Conservation (phyloP, 1,140 invertebrate species). For the Zaprionus camerounensis region DNA sequence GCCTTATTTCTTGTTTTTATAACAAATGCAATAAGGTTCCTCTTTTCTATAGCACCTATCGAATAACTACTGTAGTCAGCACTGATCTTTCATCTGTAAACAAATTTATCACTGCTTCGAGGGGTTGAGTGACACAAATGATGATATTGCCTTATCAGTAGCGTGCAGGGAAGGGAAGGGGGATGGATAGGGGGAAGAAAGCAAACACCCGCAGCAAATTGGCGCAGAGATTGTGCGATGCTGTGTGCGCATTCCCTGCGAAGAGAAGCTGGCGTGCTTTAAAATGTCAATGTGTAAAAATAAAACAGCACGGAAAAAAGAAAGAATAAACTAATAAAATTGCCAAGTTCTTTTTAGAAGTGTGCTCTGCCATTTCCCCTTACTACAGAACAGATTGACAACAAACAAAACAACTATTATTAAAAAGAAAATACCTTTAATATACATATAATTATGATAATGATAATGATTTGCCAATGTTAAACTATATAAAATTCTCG, state of each 20-base stretch:
- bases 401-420: constrained; percentile 1
- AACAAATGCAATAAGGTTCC: background rate
- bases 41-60: background rate
- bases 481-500: constrained; percentile 29
- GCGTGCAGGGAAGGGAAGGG: background rate
- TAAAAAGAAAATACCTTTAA: background rate
- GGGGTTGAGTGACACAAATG: background rate
- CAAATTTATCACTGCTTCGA: background rate
- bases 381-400: constrained; percentile 22
- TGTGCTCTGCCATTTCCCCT: constrained; percentile 44
- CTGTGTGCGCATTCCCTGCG: background rate
- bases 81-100: background rate
- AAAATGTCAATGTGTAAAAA: constrained; percentile 76
- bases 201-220: constrained; percentile 1
- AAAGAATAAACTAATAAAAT: constrained; percentile 32
- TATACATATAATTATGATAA: background rate
- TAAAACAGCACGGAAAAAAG: constrained; percentile 49
- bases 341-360: constrained; percentile 25
- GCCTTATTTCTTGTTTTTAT: background rate
- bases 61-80: background rate
- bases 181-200: background rate
- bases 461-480: constrained; percentile 15
- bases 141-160: background rate
- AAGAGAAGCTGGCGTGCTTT: constrained; percentile 39
- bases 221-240: background rate